Conservation (phyloP, 2,888 invertebrate species). For the Meghimatium bilineatum region DNA sequence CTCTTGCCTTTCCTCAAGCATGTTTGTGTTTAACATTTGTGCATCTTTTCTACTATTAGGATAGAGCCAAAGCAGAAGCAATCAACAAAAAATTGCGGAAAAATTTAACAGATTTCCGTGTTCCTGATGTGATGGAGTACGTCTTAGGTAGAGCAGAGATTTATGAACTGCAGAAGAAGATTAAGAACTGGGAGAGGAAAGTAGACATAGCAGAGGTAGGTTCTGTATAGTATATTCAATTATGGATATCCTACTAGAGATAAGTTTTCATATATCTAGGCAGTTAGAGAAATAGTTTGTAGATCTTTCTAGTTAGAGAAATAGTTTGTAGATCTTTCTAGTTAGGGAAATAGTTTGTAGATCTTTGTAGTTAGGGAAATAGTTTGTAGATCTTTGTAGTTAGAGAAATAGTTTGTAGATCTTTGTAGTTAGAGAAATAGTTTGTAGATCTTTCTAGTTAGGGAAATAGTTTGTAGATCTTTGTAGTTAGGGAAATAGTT, state of each 20-base stretch:
- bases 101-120: slow-evolving; percentile 75
- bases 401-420: too few species aligned
- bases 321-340: not conserved
- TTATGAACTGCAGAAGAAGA: slow-evolving; percentile 76
- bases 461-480: too few species aligned
- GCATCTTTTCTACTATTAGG: slow-evolving; percentile 57
- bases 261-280: not conserved
- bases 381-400: too few species aligned
- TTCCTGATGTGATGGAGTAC: slow-evolving; percentile 77
- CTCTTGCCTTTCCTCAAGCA: too few species aligned
- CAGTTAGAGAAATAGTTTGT: too few species aligned
- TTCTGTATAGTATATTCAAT: not conserved
- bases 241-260: not conserved
- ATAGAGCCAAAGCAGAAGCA: slow-evolving; percentile 74
- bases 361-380: not conserved
- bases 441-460: too few species aligned
- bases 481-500: too few species aligned
- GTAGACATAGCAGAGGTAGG: slow-evolving; percentile 77
- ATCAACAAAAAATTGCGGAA: slow-evolving; percentile 74
- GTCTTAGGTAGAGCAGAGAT: slow-evolving; percentile 75
- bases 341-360: not conserved
- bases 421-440: too few species aligned
- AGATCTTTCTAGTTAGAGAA: too few species aligned
- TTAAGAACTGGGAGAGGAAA: slow-evolving; percentile 77
- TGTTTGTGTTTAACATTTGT: too few species aligned